Percentiles rank a stretch among this genome's conserved stretches.
Evolutionary conservation across 2,797 vertebrate species (phyloP).

Genomic region (Erethizon dorsatum): DNA sequence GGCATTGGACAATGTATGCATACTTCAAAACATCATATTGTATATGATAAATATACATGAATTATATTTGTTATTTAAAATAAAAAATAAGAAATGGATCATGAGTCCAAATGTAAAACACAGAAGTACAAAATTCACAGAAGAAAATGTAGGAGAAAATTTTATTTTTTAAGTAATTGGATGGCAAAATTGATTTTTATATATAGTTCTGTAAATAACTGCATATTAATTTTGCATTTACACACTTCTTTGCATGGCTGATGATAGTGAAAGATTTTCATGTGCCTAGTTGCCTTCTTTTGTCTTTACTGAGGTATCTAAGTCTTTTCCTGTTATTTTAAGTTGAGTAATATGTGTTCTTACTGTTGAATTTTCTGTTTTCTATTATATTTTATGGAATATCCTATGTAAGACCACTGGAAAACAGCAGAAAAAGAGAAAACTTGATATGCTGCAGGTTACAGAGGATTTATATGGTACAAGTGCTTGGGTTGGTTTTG

Average conservation of each 20-base stretch:
- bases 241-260: neutral
- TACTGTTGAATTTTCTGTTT: neutral
- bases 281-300: neutral
- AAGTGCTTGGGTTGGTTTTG: neutral
- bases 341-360: neutral
- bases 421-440: neutral
- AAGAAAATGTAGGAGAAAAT: neutral
- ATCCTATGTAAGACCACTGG: neutral
- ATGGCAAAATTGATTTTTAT: neutral
- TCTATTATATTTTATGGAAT: neutral
- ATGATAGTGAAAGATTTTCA: constrained; percentile 3
- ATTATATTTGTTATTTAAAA: neutral
- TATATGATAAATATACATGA: neutral
- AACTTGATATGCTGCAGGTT: neutral
- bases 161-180: neutral
- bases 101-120: neutral
- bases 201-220: neutral
- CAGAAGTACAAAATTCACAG: neutral
- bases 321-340: neutral
- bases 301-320: neutral
- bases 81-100: neutral
- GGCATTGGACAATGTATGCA: neutral
- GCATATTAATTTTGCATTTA: neutral
- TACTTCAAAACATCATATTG: neutral
- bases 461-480: neutral